phyloP scores from a whole-genome alignment of 2,888 invertebrate genomes.

The Xylocampa areola region DNA sequence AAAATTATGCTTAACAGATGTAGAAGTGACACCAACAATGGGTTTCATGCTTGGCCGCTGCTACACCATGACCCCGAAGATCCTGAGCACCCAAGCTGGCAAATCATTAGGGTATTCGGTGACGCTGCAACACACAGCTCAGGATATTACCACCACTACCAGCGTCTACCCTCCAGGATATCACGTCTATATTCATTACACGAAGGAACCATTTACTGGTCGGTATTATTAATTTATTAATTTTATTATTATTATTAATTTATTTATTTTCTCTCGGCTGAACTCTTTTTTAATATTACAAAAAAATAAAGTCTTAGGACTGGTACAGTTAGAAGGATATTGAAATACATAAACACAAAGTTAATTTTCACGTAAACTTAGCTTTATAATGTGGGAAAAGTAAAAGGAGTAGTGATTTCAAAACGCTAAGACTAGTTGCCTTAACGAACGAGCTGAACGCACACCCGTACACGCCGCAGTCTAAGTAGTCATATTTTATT shows the following conservation, averaged over 20 bases:
- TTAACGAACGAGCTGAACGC: too few relatives aligned
- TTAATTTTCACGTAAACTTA: too few relatives aligned
- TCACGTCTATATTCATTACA: slow-evolving; percentile 91
- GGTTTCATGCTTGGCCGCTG: slow-evolving; percentile 90
- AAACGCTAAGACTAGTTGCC: too few relatives aligned
- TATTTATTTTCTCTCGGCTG: too few relatives aligned
- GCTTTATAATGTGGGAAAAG: too few relatives aligned
- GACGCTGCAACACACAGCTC: slow-evolving; percentile 86
- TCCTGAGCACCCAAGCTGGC: slow-evolving; percentile 77
- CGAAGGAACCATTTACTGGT: slow-evolving; percentile 91
- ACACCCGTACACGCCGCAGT: too few relatives aligned
- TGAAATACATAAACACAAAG: too few relatives aligned
- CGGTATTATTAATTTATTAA: background rate
- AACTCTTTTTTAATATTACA: too few relatives aligned
- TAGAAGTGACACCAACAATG: slow-evolving; percentile 82
- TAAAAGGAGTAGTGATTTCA: too few relatives aligned
- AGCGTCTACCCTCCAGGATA: slow-evolving; percentile 87
- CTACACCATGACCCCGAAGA: slow-evolving; percentile 88
- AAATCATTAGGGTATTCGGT: slow-evolving; percentile 89
- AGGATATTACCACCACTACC: slow-evolving; percentile 70
- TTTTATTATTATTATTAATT: too few relatives aligned
- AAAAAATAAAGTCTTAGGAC: background rate
- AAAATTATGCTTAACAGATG: slow-evolving; percentile 73
- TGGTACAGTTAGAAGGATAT: too few relatives aligned
- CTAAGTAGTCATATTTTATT: too few relatives aligned